These are phyloP conservation scores for Strigamia crassipes DNA, from an alignment of 2,888 invertebrate species.

Conservation along the genomic window DNA sequence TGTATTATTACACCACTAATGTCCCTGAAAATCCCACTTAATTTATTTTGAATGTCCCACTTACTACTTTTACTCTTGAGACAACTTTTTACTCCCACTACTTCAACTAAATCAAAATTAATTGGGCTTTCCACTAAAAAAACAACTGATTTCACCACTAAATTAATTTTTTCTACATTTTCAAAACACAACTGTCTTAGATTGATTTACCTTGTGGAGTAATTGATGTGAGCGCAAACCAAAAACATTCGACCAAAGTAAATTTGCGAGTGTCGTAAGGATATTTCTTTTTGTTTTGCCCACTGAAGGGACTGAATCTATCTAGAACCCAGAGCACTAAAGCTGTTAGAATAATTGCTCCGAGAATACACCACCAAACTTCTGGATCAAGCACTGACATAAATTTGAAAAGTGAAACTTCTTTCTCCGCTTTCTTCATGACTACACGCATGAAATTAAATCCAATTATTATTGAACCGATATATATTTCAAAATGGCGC, in stretches of 20 bases:
- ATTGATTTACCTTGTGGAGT: slow-evolving; percentile 71
- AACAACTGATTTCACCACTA: too few relatives aligned
- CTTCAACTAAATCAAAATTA: too few relatives aligned
- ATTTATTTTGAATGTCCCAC: too few relatives aligned
- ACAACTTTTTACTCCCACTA: too few relatives aligned
- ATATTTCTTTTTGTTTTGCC: slow-evolving; percentile 77
- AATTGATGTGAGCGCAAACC: slow-evolving; percentile 91
- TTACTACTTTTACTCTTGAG: too few relatives aligned
- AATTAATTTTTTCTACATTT: too few relatives aligned
- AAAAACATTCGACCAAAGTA: slow-evolving; percentile 87
- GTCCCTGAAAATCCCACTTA: too few relatives aligned
- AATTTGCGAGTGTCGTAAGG: slow-evolving; percentile 81
- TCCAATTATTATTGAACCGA: background rate
- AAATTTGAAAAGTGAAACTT: slow-evolving; percentile 87
- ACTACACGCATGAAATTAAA: slow-evolving; percentile 63
- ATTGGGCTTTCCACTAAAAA: too few relatives aligned
- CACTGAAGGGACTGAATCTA: slow-evolving; percentile 86
- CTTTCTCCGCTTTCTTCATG: slow-evolving; percentile 78
- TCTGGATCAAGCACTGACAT: slow-evolving; percentile 87
- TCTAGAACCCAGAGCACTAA: slow-evolving; percentile 88
- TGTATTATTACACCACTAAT: too few relatives aligned
- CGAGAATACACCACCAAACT: slow-evolving; percentile 85
- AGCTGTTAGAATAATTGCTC: slow-evolving; percentile 78
- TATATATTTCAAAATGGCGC: slow-evolving; percentile 53
- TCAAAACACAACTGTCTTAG: too few relatives aligned